Base-by-base conservation (phyloP, 2,113 vertebrate genomes). In the Ctenomys sociabilis region DNA sequence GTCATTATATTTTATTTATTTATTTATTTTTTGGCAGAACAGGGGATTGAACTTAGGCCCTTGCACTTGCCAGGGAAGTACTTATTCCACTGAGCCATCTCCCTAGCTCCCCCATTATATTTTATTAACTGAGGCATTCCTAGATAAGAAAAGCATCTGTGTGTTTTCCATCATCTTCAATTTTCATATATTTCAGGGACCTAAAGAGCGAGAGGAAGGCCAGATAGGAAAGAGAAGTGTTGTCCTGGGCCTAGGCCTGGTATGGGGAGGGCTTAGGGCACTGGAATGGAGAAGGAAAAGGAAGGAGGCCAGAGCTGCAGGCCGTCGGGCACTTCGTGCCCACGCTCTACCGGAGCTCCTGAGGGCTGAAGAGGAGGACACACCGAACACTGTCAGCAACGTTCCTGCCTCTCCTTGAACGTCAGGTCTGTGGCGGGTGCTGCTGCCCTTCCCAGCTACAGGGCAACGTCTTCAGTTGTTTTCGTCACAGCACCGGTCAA, bases 331-430 rank as follows among this genome's bases (percentile, higher is more conserved):
- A 12, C 32, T 72, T 52, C 66, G 0, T 3, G 4, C 45, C 17
- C 66, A 26, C 1, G 0, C 35, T 11, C 57, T 57, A 17, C 54
- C 19, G 17, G 54, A 24, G 26, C 37, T 6, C 0, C 32, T 45
- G 14, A 8, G 8, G 3, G 45, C 14, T 19, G 11, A 35, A 35
- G 28, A 28, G 32, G 17, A 24, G 5, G 14, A 8, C 4, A 9
- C 28, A 4, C 13, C 32, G 80, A 45, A 24, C 0, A 0, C 1
- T 17, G 0, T 5, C 4, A 0, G 66, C 63, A 49, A 24, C 9
- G 11, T 11, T 26, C n/a, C 7, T 32, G 73, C 40, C 14, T 14
- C 24, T 61, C n/a, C 16, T 63, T 1, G 10, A 8, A 24, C 40
- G 3, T 64, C 70, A 40, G 68, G 35, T 43, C 13, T 19, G 9